Conservation (phyloP, 2,113 vertebrate species). For the Perca fluviatilis region DNA sequence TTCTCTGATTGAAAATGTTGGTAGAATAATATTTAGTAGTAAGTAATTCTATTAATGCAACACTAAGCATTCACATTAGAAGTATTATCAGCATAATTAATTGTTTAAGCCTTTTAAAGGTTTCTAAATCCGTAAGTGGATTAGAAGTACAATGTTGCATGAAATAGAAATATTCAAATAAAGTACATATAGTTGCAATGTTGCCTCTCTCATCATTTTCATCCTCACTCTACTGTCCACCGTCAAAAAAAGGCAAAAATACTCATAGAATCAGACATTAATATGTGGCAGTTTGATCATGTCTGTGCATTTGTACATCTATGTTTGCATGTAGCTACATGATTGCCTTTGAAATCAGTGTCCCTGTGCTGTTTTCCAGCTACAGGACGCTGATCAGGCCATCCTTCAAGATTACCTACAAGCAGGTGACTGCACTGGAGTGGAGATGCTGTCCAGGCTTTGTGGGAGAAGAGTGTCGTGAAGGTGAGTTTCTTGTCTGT, state of each 20-base stretch:
- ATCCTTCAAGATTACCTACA: constrained; percentile 91
- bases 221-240: not conserved
- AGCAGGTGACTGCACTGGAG: constrained; percentile 91
- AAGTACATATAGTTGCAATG: too few species aligned
- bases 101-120: too few species aligned
- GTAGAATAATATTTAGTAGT: not conserved
- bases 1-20: not conserved
- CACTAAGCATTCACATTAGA: too few species aligned
- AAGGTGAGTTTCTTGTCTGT: constrained; percentile 84
- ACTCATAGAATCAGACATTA: not conserved
- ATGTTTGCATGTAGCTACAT: not conserved
- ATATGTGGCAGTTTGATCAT: not conserved
- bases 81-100: not conserved
- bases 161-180: too few species aligned
- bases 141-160: too few species aligned
- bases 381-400: constrained; percentile 96
- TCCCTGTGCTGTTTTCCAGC: constrained; percentile 82
- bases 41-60: too few species aligned
- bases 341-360: not conserved
- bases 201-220: too few species aligned
- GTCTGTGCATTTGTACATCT: not conserved
- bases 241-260: not conserved
- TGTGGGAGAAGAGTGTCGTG: constrained; percentile 90
- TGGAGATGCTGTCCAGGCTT: constrained; percentile 96
- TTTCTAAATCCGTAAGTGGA: not conserved